Percentiles rank a stretch among this genome's conserved stretches.
phyloP scores from a whole-genome alignment of 1,140 invertebrate genomes.

The Condylostylus longicornis region DNA sequence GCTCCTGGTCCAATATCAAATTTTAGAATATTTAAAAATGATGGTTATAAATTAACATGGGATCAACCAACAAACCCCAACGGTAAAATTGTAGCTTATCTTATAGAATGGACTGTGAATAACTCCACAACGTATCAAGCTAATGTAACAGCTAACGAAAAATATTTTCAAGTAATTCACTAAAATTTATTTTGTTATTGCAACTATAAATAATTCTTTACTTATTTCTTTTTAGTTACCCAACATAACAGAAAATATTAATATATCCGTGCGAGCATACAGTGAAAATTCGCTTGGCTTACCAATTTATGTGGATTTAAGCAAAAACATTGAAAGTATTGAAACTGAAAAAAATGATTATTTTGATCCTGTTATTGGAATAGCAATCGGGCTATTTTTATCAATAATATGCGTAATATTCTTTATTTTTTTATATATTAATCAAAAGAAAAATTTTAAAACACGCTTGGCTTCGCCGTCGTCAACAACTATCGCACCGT shows the following conservation, averaged over 20 bases:
- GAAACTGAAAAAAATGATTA: constrained; percentile 8
- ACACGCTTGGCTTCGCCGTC: constrained; percentile 23
- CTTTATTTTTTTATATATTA: constrained; percentile 25
- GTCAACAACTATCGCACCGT: constrained; percentile 25
- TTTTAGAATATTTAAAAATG: constrained; percentile 15
- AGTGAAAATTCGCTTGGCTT: constrained; percentile 26
- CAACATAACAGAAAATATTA: constrained; percentile 26
- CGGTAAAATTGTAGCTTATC: constrained; percentile 25
- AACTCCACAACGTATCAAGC: constrained; percentile 26
- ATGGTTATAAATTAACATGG: constrained; percentile 24
- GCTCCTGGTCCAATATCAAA: constrained; percentile 27
- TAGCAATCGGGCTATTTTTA: constrained; percentile 24
- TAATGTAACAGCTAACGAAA: constrained; percentile 18
- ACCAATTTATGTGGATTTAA: constrained; percentile 24
- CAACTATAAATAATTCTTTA: background rate
- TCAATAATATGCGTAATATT: constrained; percentile 20
- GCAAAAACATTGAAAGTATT: constrained; percentile 13
- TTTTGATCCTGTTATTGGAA: constrained; percentile 23
- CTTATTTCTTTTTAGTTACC: constrained; percentile 19
- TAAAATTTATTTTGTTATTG: background rate
- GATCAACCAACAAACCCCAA: constrained; percentile 24
- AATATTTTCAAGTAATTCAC: background rate
- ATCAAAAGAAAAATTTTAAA: constrained; percentile 23
- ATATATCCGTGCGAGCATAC: constrained; percentile 25
- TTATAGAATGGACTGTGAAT: constrained; percentile 23